phyloP scores from a whole-genome alignment of 2,888 invertebrate genomes.

The Euplagia quadripunctaria region DNA sequence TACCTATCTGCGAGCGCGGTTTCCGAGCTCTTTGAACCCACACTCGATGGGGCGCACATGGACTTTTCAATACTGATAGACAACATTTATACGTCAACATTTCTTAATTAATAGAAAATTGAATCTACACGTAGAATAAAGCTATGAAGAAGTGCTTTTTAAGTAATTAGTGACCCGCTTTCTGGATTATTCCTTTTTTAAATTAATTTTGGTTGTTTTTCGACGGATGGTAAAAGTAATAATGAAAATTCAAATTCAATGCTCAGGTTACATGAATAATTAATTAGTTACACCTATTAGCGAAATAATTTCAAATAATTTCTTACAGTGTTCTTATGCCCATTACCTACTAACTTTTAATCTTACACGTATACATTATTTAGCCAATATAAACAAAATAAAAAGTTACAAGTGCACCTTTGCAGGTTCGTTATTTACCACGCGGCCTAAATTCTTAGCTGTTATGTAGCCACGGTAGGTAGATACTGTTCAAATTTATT shows the following conservation, averaged over 20 bases:
- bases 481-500: conserved; percentile 48
- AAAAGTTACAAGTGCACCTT: conserved; percentile 8
- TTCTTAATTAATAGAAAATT: background rate
- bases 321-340: background rate
- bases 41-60: conserved; percentile 67
- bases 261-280: background rate
- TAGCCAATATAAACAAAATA: background rate
- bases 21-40: conserved; percentile 78
- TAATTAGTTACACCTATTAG: background rate
- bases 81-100: no score
- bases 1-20: conserved; percentile 51
- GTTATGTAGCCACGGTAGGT: conserved; percentile 32
- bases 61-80: conserved; percentile 72
- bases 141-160: background rate
- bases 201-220: background rate
- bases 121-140: background rate
- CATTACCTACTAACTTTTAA: background rate
- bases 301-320: background rate
- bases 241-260: background rate
- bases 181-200: no score
- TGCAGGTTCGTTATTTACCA: conserved; percentile 15
- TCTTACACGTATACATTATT: conserved; percentile 22
- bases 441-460: conserved; percentile 23
- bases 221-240: background rate
- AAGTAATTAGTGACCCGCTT: background rate